A percentile compares a stretch with the other conserved stretches of the same genome.
These are phyloP conservation scores for Alfaro cultratus DNA, from an alignment of 2,797 vertebrate species.

Conservation along the genomic window DNA sequence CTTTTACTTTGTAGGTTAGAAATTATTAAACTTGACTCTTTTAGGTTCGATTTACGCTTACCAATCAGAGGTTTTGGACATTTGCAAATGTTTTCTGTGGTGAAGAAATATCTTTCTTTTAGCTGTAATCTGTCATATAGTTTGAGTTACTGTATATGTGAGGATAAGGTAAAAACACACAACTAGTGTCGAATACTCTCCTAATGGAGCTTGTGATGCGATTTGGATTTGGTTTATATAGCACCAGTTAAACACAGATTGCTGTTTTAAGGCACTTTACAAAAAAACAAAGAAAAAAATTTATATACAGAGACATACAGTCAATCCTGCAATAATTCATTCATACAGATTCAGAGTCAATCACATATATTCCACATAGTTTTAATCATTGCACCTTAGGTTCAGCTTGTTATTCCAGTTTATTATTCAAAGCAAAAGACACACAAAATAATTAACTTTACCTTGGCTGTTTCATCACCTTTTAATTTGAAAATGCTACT, in stretches of 20 bases:
- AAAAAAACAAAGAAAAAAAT: neutral
- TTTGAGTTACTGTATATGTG: neutral
- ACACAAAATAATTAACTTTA: neutral
- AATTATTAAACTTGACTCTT: neutral
- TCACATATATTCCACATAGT: neutral
- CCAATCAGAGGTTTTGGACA: neutral
- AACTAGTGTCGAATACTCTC: neutral
- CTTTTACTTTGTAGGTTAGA: conserved; percentile 12
- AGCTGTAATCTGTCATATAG: neutral
- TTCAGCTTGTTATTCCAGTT: neutral
- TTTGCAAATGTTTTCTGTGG: neutral
- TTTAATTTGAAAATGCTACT: neutral
- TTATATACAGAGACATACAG: neutral
- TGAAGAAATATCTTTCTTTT: neutral
- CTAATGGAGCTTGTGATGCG: neutral
- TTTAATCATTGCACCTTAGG: neutral
- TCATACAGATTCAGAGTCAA: neutral
- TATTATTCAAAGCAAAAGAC: neutral
- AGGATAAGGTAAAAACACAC: neutral
- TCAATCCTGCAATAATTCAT: neutral
- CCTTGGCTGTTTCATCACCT: neutral
- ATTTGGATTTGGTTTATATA: neutral
- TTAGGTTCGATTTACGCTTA: neutral
- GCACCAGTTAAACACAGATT: neutral
- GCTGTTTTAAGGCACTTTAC: neutral